Evolutionary conservation across 2,113 vertebrate genomes (phyloP).

Genomic region (Lasiurus cinereus): DNA sequence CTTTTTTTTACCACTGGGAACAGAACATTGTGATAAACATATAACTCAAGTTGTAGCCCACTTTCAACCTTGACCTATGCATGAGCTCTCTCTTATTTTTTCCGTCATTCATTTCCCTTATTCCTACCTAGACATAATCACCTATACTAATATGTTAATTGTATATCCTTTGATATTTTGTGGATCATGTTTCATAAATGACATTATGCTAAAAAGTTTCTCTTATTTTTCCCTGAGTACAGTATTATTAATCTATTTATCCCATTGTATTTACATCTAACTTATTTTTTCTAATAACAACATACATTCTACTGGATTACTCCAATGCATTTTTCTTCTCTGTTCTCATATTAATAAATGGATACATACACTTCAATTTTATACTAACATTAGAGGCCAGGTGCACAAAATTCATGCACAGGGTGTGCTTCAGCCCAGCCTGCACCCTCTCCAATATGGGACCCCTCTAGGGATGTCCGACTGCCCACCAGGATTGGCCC

Average conservation of each 20-base stretch:
- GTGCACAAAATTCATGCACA: no score
- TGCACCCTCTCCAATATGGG: no score
- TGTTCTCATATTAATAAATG: neutral
- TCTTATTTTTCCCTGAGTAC: neutral
- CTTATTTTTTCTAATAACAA: neutral
- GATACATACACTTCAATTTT: neutral
- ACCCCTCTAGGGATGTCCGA: no score
- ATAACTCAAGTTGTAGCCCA: neutral
- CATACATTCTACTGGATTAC: neutral
- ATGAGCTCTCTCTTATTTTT: neutral
- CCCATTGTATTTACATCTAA: neutral
- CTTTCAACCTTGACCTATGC: neutral
- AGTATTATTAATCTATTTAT: neutral
- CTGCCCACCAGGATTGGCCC: no score
- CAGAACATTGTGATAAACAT: neutral
- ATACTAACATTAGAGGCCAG: no score
- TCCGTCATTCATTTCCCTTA: neutral
- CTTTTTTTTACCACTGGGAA: neutral
- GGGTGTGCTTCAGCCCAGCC: no score
- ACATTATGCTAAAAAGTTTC: neutral
- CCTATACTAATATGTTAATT: neutral
- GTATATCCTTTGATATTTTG: neutral
- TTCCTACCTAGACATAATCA: neutral
- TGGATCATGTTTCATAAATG: neutral
- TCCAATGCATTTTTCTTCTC: neutral